Evolutionary conservation across 2,113 vertebrate species (phyloP).

Genomic region (Desmodus rotundus): DNA sequence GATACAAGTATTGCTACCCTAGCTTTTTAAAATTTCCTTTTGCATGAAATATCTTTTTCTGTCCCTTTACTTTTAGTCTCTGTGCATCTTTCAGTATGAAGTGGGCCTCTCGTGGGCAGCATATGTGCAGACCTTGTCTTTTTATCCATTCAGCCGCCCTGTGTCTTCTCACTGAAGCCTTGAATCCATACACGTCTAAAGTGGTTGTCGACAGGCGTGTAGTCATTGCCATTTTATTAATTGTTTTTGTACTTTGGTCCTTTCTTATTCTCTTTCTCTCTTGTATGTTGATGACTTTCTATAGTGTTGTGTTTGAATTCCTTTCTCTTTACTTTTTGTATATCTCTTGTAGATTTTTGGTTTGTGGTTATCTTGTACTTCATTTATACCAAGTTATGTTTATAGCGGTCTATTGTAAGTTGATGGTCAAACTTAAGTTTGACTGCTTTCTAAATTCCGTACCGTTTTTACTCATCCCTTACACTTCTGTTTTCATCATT

Average conservation of each 20-base stretch:
- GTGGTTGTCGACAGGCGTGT: not conserved
- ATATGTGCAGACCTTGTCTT: not conserved
- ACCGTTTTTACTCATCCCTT: not conserved
- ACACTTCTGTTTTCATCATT: not conserved
- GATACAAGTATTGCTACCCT: not conserved
- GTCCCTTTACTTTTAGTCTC: not conserved
- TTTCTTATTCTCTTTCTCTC: not conserved
- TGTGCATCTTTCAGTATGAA: not conserved
- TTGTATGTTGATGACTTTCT: not conserved
- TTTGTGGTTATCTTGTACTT: not conserved
- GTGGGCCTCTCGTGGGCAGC: not conserved
- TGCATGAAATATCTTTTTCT: not conserved
- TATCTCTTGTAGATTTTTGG: not conserved
- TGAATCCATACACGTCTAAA: no score
- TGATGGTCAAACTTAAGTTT: not conserved
- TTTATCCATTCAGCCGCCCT: not conserved
- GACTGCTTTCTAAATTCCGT: not conserved
- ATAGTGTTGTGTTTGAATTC: not conserved
- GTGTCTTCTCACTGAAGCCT: no score
- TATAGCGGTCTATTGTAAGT: not conserved
- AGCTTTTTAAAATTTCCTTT: not conserved
- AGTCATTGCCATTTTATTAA: not conserved
- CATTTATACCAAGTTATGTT: not conserved
- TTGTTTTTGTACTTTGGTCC: not conserved
- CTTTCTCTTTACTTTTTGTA: not conserved